Conservation (phyloP, 2,888 invertebrate species). For the Miltochrista miniata region DNA sequence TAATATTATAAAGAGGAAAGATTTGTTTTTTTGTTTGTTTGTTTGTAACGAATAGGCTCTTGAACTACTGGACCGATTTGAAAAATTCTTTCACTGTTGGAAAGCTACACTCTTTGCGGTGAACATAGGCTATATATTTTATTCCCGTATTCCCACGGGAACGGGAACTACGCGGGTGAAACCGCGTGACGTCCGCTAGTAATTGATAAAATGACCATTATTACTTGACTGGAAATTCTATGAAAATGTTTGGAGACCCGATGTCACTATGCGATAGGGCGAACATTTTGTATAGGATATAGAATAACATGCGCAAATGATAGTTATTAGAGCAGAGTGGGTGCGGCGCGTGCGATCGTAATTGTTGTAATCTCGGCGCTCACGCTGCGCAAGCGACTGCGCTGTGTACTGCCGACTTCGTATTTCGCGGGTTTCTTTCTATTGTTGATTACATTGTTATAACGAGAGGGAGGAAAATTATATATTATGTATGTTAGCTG, state of each 20-base stretch:
- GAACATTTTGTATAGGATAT: constrained; percentile 71
- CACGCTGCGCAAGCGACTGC: constrained; percentile 51
- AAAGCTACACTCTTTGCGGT: too few relatives aligned
- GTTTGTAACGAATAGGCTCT: too few relatives aligned
- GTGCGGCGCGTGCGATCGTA: constrained; percentile 74
- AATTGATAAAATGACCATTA: constrained; percentile 7
- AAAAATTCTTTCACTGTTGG: too few relatives aligned
- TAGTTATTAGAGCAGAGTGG: constrained; percentile 74
- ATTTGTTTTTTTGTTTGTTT: too few relatives aligned
- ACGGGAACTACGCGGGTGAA: too few relatives aligned
- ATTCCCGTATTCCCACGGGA: too few relatives aligned
- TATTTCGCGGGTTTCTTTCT: constrained; percentile 36
- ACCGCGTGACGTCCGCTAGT: too few relatives aligned
- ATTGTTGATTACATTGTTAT: constrained; percentile 12
- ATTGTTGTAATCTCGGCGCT: constrained; percentile 76
- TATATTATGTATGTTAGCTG: not conserved
- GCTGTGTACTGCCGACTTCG: constrained; percentile 25
- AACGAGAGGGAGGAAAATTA: not conserved
- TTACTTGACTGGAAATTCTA: constrained; percentile 20
- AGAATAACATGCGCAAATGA: constrained; percentile 81
- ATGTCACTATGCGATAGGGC: constrained; percentile 66
- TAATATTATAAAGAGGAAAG: too few relatives aligned
- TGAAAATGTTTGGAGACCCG: constrained; percentile 32
- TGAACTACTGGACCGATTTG: too few relatives aligned
- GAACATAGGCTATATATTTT: too few relatives aligned